Base-by-base conservation (phyloP, 2,797 vertebrate species). In the Argya squamiceps region DNA sequence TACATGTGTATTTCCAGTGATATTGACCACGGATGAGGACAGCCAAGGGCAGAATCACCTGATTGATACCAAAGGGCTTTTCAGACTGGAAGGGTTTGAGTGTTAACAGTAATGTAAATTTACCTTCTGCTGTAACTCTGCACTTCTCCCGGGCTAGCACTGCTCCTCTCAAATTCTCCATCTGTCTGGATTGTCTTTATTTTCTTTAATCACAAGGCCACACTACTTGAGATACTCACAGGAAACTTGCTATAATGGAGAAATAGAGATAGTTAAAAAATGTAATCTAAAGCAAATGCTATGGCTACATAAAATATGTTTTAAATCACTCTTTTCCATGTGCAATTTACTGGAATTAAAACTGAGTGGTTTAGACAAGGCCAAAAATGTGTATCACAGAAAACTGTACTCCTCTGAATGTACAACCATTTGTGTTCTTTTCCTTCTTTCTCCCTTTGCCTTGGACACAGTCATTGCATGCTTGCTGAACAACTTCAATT, bases 21-120 rank as follows among this genome's bases (percentile, higher is more conserved):
- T 34, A 22, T 2, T 10, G n/a, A 32, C n/a, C n/a, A 29, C 0
- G 5, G 49, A 1, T 36, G 34, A 62, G 34, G 2, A 5, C 11
- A 62, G 64, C 32, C 58, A 53, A 41, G 7, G 34, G 50, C 32
- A 70, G 15, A 52, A 32, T 64, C 46, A 12, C 8, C 16, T 21
- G 41, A 23, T 9, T 26, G 17, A 5, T 65, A 30, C 18, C 11
- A 5, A 23, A 39, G 1, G 16, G 10, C 59, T 22, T 59, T 47
- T 59, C 9, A 9, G 3, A 30, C 9, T 6, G 53, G 23, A 16
- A 46, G 39, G 7, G 8, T 63, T 6, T 39, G 52, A 39, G 15
- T 2, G 37, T 44, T 18, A 29, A n/a, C 6, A 9, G 30, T 15
- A n/a, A 29, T 15, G 52, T 21, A 43, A 71, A 46, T 15, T 65